Percentiles rank a stretch among this genome's conserved stretches.
These are phyloP conservation scores for Sialis fuliginosa DNA, from an alignment of 2,888 invertebrate genomes.

Conservation along the genomic window DNA sequence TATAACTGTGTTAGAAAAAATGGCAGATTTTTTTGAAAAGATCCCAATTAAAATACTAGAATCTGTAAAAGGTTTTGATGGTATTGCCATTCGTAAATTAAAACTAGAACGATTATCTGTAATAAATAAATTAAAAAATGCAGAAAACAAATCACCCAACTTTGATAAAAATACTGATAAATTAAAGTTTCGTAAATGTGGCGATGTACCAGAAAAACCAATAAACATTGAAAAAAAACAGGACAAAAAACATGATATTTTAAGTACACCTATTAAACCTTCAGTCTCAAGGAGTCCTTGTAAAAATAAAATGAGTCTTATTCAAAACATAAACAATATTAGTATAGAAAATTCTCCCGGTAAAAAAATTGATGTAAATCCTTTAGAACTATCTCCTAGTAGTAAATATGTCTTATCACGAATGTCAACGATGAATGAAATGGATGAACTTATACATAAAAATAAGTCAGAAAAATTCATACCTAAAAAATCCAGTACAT, in stretches of 20 bases:
- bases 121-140: constrained; percentile 3
- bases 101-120: constrained; percentile 2
- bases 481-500: background rate
- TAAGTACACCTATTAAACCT: too few relatives aligned
- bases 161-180: background rate
- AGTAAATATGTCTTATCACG: background rate
- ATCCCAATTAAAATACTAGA: constrained; percentile 3
- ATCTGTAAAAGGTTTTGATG: constrained; percentile 2
- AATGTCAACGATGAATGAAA: background rate
- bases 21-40: constrained; percentile 1
- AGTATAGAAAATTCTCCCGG: too few relatives aligned
- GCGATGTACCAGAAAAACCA: background rate
- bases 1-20: background rate
- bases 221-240: background rate
- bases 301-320: too few relatives aligned
- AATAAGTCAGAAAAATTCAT: background rate
- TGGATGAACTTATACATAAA: background rate
- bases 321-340: too few relatives aligned
- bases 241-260: background rate
- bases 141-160: background rate
- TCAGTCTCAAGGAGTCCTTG: too few relatives aligned
- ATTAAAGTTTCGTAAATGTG: background rate
- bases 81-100: constrained; percentile 1
- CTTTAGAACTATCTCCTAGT: background rate
- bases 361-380: background rate